Percentiles rank a stretch among this genome's conserved stretches.
These are phyloP conservation scores for Morinoia aosen DNA, from an alignment of 2,888 invertebrate species.

Conservation along the genomic window DNA sequence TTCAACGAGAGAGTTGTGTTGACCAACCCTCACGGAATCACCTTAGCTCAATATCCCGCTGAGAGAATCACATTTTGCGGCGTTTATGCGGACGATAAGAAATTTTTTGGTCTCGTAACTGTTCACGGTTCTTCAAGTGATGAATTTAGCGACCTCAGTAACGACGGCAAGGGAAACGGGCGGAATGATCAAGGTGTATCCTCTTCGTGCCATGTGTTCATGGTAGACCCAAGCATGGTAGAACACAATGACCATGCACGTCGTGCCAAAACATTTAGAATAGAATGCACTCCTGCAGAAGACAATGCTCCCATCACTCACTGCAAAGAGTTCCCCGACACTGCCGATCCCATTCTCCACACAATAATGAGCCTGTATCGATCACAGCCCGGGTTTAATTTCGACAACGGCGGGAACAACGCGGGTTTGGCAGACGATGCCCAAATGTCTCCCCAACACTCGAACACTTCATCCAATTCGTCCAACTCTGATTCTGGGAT, in stretches of 20 bases:
- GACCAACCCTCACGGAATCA: constrained; percentile 83
- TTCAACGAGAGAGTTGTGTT: constrained; percentile 84
- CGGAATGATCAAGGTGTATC: constrained; percentile 66
- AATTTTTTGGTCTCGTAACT: constrained; percentile 94
- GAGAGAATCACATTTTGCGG: constrained; percentile 90
- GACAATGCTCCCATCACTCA: constrained; percentile 70
- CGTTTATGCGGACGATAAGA: constrained; percentile 89
- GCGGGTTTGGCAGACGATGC: constrained; percentile 67
- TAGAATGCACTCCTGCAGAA: constrained; percentile 83
- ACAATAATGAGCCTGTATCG: constrained; percentile 76
- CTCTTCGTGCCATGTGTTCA: constrained; percentile 95
- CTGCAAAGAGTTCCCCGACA: constrained; percentile 91
- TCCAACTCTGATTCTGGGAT: constrained; percentile 95
- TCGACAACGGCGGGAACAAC: constrained; percentile 61
- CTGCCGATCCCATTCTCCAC: constrained; percentile 79
- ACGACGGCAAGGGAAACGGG: constrained; percentile 72
- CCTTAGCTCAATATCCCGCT: constrained; percentile 88
- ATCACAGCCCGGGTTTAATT: constrained; percentile 62
- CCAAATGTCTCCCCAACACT: constrained; percentile 68
- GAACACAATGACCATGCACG: constrained; percentile 85
- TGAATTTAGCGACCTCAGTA: constrained; percentile 71
- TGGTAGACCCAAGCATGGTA: constrained; percentile 88
- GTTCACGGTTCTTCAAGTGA: constrained; percentile 65
- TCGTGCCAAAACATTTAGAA: constrained; percentile 87
- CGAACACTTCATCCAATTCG: constrained; percentile 73